Evolutionary conservation across 2,888 invertebrate genomes (phyloP).

Genomic region (Pyrrhia umbra): DNA sequence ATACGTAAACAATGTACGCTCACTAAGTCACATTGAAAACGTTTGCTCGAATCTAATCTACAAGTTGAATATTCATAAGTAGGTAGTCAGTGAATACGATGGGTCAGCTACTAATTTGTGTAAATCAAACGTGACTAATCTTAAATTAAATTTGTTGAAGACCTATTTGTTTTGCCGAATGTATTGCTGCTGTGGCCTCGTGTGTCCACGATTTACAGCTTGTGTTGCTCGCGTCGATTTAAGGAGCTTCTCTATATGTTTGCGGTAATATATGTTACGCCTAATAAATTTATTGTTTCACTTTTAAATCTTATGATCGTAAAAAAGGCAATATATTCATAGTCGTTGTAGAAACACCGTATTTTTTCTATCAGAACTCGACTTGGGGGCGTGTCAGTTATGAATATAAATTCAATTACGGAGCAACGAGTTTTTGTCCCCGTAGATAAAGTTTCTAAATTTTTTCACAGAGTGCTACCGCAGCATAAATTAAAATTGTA

Average conservation of each 20-base stretch:
- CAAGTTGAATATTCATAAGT: conserved; percentile 75
- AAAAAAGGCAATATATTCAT: conserved; percentile 23
- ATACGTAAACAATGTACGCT: neutral
- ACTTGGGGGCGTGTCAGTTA: conserved; percentile 32
- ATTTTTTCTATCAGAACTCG: conserved; percentile 27
- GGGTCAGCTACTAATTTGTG: conserved; percentile 69
- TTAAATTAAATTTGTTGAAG: conserved; percentile 66
- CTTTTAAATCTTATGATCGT: conserved; percentile 14
- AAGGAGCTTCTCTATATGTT: conserved; percentile 6
- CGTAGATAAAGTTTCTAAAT: conserved; percentile 40
- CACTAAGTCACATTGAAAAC: conserved; percentile 48
- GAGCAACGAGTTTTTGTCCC: conserved; percentile 40
- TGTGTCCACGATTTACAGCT: conserved; percentile 16
- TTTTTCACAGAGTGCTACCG: conserved; percentile 29
- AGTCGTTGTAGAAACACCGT: neutral
- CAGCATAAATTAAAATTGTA: conserved; percentile 47
- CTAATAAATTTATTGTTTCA: conserved; percentile 11
- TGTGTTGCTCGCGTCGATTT: conserved; percentile 9
- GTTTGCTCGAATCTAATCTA: conserved; percentile 62
- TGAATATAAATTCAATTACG: conserved; percentile 51
- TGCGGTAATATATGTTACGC: neutral
- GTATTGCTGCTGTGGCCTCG: conserved; percentile 18
- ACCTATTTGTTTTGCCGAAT: conserved; percentile 47
- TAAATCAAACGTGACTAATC: conserved; percentile 74
- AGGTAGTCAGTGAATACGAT: conserved; percentile 65